Conservation (phyloP, 2,797 vertebrate genomes). For the Hypotaenidia okinawae region DNA sequence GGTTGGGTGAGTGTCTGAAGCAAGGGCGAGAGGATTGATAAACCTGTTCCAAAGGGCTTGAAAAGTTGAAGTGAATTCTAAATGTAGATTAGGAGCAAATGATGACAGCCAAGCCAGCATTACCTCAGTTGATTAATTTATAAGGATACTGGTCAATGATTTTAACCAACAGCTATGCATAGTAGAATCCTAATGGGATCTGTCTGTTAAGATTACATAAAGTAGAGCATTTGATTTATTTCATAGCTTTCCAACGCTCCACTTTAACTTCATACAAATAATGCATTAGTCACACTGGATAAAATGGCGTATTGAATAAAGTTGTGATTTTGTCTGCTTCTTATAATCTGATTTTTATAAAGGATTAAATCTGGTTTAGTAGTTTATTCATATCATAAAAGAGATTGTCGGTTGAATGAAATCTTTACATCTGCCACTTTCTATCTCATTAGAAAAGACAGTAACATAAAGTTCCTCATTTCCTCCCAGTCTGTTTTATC, state of each 20-base stretch:
- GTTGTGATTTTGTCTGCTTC: slow-evolving; percentile 77
- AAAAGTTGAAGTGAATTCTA: slow-evolving; percentile 77
- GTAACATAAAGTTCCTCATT: slow-evolving; percentile 47
- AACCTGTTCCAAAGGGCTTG: slow-evolving; percentile 69
- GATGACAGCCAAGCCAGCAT: slow-evolving; percentile 73
- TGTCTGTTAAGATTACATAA: slow-evolving; percentile 81
- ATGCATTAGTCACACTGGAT: slow-evolving; percentile 80
- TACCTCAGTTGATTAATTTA: slow-evolving; percentile 81
- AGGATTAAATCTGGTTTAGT: slow-evolving; percentile 75
- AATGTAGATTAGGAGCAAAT: slow-evolving; percentile 77
- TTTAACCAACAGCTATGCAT: slow-evolving; percentile 79
- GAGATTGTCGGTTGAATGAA: slow-evolving; percentile 65
- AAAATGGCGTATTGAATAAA: slow-evolving; percentile 79
- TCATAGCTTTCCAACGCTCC: slow-evolving; percentile 74
- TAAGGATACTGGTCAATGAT: slow-evolving; percentile 81
- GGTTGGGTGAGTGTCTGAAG: slow-evolving; percentile 48
- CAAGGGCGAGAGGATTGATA: slow-evolving; percentile 64
- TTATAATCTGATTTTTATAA: slow-evolving; percentile 79
- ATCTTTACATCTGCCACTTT: slow-evolving; percentile 67
- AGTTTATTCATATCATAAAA: slow-evolving; percentile 73
- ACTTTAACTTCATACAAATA: slow-evolving; percentile 82
- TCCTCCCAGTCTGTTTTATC: slow-evolving; percentile 53
- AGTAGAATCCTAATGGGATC: slow-evolving; percentile 79
- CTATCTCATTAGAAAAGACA: slow-evolving; percentile 66
- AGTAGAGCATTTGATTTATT: slow-evolving; percentile 82